Percentiles rank a stretch among this genome's conserved stretches.
Conservation (phyloP, 2,797 vertebrate genomes). For the Syncerus caffer region DNA sequence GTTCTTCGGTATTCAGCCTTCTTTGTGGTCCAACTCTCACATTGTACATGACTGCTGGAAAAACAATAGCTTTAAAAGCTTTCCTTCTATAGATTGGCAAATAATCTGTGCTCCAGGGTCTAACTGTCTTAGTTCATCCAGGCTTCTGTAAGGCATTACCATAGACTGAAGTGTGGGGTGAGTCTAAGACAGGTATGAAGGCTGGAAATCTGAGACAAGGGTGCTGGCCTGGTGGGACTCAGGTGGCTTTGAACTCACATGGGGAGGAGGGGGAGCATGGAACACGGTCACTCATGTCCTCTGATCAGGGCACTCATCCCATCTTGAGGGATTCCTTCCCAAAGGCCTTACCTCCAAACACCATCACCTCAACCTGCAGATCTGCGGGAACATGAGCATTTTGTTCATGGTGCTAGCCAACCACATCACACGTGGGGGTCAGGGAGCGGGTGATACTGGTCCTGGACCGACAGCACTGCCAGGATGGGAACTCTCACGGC, state of each 20-base stretch:
- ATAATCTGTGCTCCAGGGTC: neutral
- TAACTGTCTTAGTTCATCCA: neutral
- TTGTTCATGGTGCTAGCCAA: neutral
- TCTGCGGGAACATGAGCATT: neutral
- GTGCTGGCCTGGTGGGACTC: rapidly evolving
- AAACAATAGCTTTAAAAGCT: neutral
- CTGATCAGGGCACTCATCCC: neutral
- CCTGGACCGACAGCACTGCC: rapidly evolving
- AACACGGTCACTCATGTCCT: neutral
- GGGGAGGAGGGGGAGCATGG: neutral
- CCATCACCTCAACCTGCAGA: neutral
- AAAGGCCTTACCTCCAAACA: neutral
- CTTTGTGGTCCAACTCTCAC: neutral
- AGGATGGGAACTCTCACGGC: neutral
- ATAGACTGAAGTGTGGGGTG: neutral
- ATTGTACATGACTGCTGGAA: neutral
- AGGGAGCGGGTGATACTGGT: neutral
- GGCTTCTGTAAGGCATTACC: neutral
- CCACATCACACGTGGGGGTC: rapidly evolving
- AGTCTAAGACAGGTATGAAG: neutral
- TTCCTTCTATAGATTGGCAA: neutral
- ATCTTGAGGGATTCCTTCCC: neutral
- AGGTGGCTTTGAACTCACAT: neutral
- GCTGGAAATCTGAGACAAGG: neutral
- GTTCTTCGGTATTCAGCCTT: neutral